Percentiles rank a stretch among this genome's conserved stretches.
phyloP scores from a whole-genome alignment of 2,113 vertebrate genomes.

The Montifringilla adamsi region DNA sequence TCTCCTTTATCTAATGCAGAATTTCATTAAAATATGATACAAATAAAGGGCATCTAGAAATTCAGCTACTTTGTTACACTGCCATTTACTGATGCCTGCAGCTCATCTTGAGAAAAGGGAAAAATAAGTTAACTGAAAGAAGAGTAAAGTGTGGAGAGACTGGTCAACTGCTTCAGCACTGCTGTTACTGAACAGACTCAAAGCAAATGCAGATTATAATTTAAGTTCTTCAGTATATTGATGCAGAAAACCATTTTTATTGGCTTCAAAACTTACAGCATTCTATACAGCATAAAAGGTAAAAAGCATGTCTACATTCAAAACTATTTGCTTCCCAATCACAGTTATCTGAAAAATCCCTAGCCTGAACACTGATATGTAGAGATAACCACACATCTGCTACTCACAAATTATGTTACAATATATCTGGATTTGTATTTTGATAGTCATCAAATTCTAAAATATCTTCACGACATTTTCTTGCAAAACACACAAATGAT shows the following conservation, averaged over 20 bases:
- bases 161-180: neutral
- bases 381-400: neutral
- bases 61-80: neutral
- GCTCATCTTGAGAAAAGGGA: conserved; percentile 27
- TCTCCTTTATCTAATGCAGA: neutral
- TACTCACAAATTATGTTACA: neutral
- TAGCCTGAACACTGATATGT: neutral
- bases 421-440: neutral
- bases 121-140: neutral
- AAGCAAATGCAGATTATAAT: neutral
- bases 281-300: neutral
- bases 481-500: neutral
- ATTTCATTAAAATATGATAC: neutral
- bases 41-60: neutral
- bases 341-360: neutral
- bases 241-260: neutral
- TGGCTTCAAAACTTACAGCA: neutral
- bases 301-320: neutral
- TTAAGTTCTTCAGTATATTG: neutral
- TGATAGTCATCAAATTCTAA: neutral
- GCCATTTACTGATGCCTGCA: conserved; percentile 59
- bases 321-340: neutral
- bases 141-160: neutral
- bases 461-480: neutral
- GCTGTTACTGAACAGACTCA: neutral